A percentile compares a stretch with the other conserved stretches of the same genome.
Conservation (phyloP, 1,140 invertebrate genomes). For the Gryllus bimaculatus region DNA sequence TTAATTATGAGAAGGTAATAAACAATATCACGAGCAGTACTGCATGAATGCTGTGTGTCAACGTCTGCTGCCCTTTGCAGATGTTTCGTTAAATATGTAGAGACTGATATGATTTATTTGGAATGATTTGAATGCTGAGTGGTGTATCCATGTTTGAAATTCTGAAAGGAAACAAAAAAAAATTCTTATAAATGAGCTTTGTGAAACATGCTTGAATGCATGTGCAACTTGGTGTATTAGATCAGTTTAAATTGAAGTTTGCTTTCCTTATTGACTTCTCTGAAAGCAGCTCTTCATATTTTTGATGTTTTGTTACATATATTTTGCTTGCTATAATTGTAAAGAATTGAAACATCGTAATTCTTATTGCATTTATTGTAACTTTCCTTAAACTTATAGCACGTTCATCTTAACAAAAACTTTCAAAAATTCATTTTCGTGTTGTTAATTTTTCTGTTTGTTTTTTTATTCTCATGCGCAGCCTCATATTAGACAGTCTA, state of each 20-base stretch:
- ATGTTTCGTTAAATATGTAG: no score
- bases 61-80: no score
- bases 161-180: no score
- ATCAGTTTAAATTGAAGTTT: not conserved
- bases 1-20: no score
- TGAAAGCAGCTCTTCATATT: not conserved
- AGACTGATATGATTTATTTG: no score
- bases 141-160: no score
- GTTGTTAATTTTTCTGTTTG: constrained; percentile 12
- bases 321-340: no score
- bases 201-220: not conserved
- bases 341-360: no score
- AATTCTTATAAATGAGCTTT: not conserved
- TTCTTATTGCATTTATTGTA: no score
- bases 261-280: not conserved
- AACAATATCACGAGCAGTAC: no score
- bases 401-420: not conserved
- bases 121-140: no score
- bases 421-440: not conserved
- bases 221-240: not conserved
- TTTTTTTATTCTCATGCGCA: constrained; percentile 13
- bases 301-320: not conserved
- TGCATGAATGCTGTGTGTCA: no score
- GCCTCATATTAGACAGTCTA: constrained; percentile 18
- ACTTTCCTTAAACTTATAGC: not conserved